Evolutionary conservation across 2,113 vertebrate genomes (phyloP).

Genomic region (Sciurus niger): DNA sequence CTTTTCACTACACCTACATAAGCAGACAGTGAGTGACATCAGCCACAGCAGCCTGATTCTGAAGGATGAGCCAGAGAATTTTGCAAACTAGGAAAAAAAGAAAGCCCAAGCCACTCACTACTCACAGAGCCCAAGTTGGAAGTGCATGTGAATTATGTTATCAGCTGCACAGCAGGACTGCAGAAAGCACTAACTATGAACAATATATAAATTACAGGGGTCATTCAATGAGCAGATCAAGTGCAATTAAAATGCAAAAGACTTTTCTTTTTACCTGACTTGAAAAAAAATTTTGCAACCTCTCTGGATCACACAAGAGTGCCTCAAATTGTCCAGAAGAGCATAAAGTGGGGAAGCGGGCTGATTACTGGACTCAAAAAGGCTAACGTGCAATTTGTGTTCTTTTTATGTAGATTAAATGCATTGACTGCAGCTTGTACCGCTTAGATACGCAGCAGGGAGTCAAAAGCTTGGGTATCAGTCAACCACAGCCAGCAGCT

Average conservation of each 20-base stretch:
- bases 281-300: conserved; percentile 75
- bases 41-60: conserved; percentile 16
- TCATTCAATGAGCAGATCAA: conserved; percentile 85
- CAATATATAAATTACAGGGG: conserved; percentile 89
- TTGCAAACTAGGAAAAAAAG: conserved; percentile 68
- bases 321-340: conserved; percentile 82
- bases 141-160: conserved; percentile 87
- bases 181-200: conserved; percentile 87
- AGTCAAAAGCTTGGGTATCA: conserved; percentile 94
- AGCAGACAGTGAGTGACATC: conserved; percentile 61
- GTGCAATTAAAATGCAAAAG: conserved; percentile 89
- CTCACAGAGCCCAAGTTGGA: conserved; percentile 32
- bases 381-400: conserved; percentile 90
- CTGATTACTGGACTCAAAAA: conserved; percentile 89
- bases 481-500: conserved; percentile 92
- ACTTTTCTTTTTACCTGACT: conserved; percentile 85
- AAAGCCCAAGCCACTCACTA: conserved; percentile 40
- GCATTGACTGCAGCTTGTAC: conserved; percentile 90
- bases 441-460: conserved; percentile 91
- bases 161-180: conserved; percentile 89
- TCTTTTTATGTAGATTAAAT: conserved; percentile 93
- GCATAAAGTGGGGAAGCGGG: conserved; percentile 75
- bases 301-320: conserved; percentile 80
- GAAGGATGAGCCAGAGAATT: conserved; percentile 63
- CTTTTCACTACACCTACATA: conserved; percentile 57